Conservation (phyloP, 2,113 vertebrate genomes). For the Siniperca knerii region DNA sequence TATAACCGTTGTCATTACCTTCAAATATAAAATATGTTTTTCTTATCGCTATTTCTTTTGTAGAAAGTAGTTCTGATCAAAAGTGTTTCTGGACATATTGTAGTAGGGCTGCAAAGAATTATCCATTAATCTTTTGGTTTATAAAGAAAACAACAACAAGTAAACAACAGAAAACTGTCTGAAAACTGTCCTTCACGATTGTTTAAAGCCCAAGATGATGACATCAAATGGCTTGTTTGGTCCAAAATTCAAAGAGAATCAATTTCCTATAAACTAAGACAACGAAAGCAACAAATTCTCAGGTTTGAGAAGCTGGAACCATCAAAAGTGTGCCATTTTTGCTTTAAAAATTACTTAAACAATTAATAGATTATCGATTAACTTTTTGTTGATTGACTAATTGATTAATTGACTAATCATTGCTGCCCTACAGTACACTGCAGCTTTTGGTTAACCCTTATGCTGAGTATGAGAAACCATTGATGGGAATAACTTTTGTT, state of each 20-base stretch:
- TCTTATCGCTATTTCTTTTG: no score
- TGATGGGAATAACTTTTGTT: slow-evolving; percentile 39
- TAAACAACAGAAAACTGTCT: background rate
- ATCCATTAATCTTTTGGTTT: background rate
- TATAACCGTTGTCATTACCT: no score
- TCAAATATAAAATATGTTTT: background rate
- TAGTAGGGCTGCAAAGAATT: background rate
- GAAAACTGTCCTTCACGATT: background rate
- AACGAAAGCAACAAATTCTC: background rate
- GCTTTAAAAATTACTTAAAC: no score
- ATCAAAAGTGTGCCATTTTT: background rate
- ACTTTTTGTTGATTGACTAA: background rate
- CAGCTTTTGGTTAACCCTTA: slow-evolving; percentile 13
- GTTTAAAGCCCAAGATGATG: background rate
- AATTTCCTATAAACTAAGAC: background rate
- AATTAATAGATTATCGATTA: no score
- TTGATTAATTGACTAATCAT: background rate
- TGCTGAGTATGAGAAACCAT: background rate
- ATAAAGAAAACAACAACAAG: background rate
- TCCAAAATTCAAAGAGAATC: background rate
- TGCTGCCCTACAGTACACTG: background rate
- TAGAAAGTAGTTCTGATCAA: background rate
- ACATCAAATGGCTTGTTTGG: background rate
- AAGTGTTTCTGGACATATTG: background rate
- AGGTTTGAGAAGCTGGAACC: background rate